Evolutionary conservation across 1,140 invertebrate genomes (phyloP).

Genomic region (Psix sp.): DNA sequence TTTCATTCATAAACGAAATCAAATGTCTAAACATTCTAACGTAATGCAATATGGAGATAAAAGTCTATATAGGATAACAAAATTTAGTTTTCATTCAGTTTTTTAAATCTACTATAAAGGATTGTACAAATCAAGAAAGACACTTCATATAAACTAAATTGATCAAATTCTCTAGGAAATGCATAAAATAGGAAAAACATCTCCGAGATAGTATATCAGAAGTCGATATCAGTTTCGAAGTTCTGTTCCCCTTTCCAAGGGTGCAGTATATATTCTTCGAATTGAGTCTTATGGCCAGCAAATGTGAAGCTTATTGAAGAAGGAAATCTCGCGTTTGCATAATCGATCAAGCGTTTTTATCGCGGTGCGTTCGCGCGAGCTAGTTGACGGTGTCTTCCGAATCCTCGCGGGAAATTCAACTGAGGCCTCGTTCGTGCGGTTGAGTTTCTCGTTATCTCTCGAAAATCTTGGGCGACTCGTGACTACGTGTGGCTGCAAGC

Average conservation of each 20-base stretch:
- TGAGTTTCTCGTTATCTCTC: constrained; percentile 66
- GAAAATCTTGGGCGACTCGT: constrained; percentile 63
- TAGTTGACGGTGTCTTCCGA: constrained; percentile 46
- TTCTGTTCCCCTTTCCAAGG: constrained; percentile 23
- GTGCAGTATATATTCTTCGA: constrained; percentile 29
- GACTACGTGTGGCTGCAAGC: constrained; percentile 32
- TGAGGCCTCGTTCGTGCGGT: constrained; percentile 45
- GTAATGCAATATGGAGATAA: too few relatives aligned
- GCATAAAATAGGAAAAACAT: constrained; percentile 9
- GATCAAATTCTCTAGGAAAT: too few relatives aligned
- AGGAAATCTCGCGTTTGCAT: constrained; percentile 59
- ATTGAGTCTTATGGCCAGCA: constrained; percentile 53
- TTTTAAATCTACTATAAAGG: too few relatives aligned
- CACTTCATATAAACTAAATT: too few relatives aligned
- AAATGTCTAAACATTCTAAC: too few relatives aligned
- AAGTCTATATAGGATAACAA: too few relatives aligned
- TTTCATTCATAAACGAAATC: too few relatives aligned
- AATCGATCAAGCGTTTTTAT: constrained; percentile 61
- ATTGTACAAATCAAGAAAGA: too few relatives aligned
- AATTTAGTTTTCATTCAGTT: too few relatives aligned
- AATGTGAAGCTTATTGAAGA: constrained; percentile 57
- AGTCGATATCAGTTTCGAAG: constrained; percentile 40
- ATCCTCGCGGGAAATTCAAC: constrained; percentile 65
- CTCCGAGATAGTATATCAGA: constrained; percentile 41
- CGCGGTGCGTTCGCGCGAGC: constrained; percentile 29